Evolutionary conservation across 2,113 vertebrate species (phyloP), one percentile per base, ranked within the genome.

Genomic region (Protobothrops mucrosquamatus): DNA sequence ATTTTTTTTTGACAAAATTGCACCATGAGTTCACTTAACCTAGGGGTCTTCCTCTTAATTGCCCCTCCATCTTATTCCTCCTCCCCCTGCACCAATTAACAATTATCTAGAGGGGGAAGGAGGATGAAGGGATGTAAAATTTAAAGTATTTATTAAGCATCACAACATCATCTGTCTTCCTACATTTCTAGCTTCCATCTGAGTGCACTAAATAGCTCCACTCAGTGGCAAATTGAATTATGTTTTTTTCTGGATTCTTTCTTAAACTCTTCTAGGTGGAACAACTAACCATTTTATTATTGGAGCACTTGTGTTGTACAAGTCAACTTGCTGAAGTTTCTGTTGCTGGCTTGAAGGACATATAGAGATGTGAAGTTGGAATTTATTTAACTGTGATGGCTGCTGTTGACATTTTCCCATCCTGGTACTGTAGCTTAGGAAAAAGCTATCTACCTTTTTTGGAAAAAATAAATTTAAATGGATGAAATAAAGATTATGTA

Each of bases 391-490:
- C 74, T 9, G 74, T 20, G 74, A 39, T 22, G 18, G 74, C 15
- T 39, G 34, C 6, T 81, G 34, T 39, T 81, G 18, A 6, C 74
- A 81, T 81, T 39, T 81, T 20, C 15, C 15, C n/a, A 74, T 74
- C 29, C 64, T 39, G 34, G 34, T 20, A n/a, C 34, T 1, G 1
- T 81, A 81, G 74, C 2, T 43, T 81, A 81, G 34, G 18, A 81
- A 39, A 39, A 43, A 20, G 74, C 74, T 81, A 43, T 22, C 18
- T 39, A 34, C 74, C n/a, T 81, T 43, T 87, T 3, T 89, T 69
- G 90, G 92, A 39, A 57, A 92, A 81, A n/a, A 57, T 3, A n/a
- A 93, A 94, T 92, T 43, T 59, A 14, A 88, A 57, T 3, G 54
- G 9, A 48, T 89, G 93, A 22, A 14, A 3, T 26, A 26, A 4